Percentiles rank a stretch among this genome's conserved stretches.
phyloP scores from a whole-genome alignment of 2,113 vertebrate species.

The Lutjanus erythropterus region DNA sequence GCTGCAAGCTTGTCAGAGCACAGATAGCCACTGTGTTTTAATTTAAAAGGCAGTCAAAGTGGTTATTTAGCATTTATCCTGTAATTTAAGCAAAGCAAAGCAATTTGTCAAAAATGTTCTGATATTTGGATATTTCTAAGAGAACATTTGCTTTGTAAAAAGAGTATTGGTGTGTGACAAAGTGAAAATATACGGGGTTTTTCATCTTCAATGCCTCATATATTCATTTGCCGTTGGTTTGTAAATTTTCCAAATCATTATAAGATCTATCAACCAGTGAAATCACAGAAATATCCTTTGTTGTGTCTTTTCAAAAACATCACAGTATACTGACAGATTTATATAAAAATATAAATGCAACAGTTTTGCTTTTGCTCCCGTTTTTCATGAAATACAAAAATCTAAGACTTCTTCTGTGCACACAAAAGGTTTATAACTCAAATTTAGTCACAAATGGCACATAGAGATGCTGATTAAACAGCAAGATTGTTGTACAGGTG shows the following conservation, averaged over 20 bases:
- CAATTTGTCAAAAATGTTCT: conserved; percentile 22
- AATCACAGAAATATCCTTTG: background rate
- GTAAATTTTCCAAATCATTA: background rate
- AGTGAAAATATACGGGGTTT: background rate
- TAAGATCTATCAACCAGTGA: background rate
- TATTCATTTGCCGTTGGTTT: conserved; percentile 4
- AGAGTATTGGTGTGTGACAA: background rate
- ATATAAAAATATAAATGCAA: too few species aligned
- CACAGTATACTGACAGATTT: background rate
- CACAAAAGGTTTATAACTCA: too few species aligned
- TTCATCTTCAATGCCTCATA: background rate
- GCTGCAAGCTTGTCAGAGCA: conserved; percentile 66
- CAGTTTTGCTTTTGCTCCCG: too few species aligned
- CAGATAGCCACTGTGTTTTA: conserved; percentile 64
- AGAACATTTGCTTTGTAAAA: conserved; percentile 14
- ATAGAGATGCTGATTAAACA: too few species aligned
- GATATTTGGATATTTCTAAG: background rate
- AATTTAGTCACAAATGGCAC: too few species aligned
- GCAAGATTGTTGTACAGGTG: too few species aligned
- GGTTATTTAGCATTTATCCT: conserved; percentile 45
- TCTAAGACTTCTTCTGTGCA: too few species aligned
- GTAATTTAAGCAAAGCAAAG: conserved; percentile 13
- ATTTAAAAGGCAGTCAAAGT: conserved; percentile 55
- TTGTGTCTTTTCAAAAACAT: background rate
- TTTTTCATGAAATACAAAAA: too few species aligned